These are phyloP conservation scores for Scaptomyza parva DNA, from an alignment of 2,888 invertebrate species.

Conservation along the genomic window DNA sequence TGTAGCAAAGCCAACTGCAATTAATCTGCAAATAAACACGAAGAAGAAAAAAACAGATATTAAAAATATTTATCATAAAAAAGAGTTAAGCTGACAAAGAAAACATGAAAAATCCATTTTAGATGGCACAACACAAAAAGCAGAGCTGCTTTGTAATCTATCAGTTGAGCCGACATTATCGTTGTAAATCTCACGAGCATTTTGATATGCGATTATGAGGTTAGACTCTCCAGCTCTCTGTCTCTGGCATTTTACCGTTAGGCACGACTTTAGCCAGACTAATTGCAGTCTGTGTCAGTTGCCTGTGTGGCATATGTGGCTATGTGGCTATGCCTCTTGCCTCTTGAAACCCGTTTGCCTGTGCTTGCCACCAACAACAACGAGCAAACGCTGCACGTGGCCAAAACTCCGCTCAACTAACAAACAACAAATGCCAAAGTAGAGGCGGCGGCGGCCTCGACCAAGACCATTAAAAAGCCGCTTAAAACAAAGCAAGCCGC, in stretches of 20 bases:
- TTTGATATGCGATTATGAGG: constrained; percentile 63
- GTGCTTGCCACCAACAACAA: constrained; percentile 30
- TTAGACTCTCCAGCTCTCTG: constrained; percentile 19
- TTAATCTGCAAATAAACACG: constrained; percentile 62
- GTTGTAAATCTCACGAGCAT: constrained; percentile 71
- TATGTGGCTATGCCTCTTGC: not conserved
- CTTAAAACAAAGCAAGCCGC: constrained; percentile 69
- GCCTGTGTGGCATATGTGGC: constrained; percentile 61
- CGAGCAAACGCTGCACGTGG: constrained; percentile 60
- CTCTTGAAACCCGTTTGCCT: constrained; percentile 58
- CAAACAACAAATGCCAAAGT: constrained; percentile 2
- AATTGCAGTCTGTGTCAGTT: constrained; percentile 72
- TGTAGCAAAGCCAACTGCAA: constrained; percentile 44
- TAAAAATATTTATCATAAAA: constrained; percentile 26
- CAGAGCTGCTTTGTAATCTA: constrained; percentile 59
- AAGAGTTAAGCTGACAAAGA: constrained; percentile 23
- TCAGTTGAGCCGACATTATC: constrained; percentile 73
- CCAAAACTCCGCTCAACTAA: constrained; percentile 2
- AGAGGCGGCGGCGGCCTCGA: no score
- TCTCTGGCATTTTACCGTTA: constrained; percentile 69
- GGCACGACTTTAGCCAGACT: constrained; percentile 79
- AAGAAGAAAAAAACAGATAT: constrained; percentile 14
- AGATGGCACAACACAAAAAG: not conserved
- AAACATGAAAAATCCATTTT: constrained; percentile 51
- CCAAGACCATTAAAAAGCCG: constrained; percentile 50